Conservation (phyloP, 2,888 invertebrate genomes). For the Hirtodrosophila trivittata region DNA sequence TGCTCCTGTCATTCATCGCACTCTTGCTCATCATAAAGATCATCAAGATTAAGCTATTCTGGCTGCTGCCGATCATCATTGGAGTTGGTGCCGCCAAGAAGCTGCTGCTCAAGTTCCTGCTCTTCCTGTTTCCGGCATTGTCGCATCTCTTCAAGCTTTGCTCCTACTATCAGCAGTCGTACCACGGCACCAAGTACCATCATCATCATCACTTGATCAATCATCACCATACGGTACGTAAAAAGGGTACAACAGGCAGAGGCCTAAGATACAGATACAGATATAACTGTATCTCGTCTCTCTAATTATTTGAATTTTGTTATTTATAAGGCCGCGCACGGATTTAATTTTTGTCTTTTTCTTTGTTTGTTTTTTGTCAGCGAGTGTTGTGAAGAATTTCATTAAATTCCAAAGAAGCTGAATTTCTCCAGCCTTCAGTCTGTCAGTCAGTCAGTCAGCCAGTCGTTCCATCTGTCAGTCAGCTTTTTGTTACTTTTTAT, state of each 20-base stretch:
- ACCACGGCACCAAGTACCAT: constrained; percentile 90
- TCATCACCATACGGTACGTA: constrained; percentile 88
- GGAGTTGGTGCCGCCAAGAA: constrained; percentile 94
- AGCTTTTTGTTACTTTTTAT: constrained; percentile 19
- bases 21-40: constrained; percentile 91
- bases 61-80: constrained; percentile 90
- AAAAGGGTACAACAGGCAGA: neutral
- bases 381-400: constrained; percentile 46
- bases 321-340: constrained; percentile 27
- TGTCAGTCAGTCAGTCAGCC: constrained; percentile 3
- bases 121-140: constrained; percentile 92
- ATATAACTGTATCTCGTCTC: constrained; percentile 2
- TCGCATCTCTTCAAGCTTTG: constrained; percentile 93
- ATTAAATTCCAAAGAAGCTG: constrained; percentile 37
- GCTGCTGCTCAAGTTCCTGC: constrained; percentile 90
- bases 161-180: constrained; percentile 91
- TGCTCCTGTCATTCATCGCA: constrained; percentile 90
- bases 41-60: constrained; percentile 91
- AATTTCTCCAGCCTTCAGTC: constrained; percentile 29
- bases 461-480: constrained; percentile 19
- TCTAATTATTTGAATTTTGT: constrained; percentile 8
- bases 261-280: neutral
- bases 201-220: constrained; percentile 92
- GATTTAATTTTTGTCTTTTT: constrained; percentile 14
- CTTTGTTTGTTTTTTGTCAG: constrained; percentile 21